phyloP scores from a whole-genome alignment of 2,797 vertebrate species.

The Xiphophorus birchmanni region DNA sequence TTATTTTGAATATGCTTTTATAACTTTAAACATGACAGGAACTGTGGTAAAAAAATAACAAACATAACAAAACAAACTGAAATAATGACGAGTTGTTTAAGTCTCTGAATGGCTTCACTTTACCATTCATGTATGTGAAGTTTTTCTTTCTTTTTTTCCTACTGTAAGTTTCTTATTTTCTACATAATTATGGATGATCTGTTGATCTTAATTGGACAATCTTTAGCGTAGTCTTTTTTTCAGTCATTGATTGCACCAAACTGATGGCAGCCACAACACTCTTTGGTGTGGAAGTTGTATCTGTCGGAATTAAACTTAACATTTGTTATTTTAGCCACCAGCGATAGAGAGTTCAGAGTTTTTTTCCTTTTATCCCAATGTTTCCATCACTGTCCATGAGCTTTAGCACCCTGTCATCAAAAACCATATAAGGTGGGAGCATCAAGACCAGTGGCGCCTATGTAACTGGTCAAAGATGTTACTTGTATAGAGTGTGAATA shows the following conservation, averaged over 20 bases:
- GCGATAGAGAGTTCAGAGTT: neutral
- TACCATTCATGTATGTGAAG: no score
- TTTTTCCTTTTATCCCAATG: neutral
- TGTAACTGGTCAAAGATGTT: neutral
- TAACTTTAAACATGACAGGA: neutral
- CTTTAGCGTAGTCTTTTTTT: neutral
- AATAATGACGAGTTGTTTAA: neutral
- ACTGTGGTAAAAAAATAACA: neutral
- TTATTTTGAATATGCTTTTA: neutral
- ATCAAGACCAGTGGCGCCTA: neutral
- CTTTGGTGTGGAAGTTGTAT: neutral
- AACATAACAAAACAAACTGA: neutral
- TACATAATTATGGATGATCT: neutral
- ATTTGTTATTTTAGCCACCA: neutral
- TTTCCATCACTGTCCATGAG: neutral
- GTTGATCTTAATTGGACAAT: neutral
- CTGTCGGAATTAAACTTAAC: neutral
- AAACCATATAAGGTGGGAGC: neutral
- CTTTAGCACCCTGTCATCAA: neutral
- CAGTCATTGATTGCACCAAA: neutral
- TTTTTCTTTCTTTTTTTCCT: no score
- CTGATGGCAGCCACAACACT: neutral
- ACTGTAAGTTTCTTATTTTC: no score
- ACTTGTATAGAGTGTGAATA: neutral
- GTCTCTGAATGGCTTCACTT: no score